phyloP scores from a whole-genome alignment of 2,888 invertebrate genomes.

The Dolichopus griseipennis region DNA sequence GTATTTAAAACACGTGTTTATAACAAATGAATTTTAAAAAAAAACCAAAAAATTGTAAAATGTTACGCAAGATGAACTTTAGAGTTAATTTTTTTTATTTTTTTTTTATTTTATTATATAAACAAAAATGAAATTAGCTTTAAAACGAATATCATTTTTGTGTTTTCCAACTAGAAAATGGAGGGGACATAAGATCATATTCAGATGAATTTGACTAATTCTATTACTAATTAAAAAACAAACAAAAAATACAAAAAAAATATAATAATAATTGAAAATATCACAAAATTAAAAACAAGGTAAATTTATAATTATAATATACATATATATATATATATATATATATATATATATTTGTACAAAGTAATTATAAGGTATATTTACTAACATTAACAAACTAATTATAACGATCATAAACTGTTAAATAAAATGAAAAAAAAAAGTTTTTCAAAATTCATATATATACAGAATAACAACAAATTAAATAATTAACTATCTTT shows the following conservation, averaged over 20 bases:
- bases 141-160: neutral
- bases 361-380: neutral
- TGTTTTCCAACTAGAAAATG: neutral
- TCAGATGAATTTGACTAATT: no score
- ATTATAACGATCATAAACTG: slow-evolving; percentile 3
- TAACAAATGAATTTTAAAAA: no score
- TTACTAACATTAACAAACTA: neutral
- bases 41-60: neutral
- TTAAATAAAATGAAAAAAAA: neutral
- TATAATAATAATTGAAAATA: no score
- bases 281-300: neutral
- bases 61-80: slow-evolving; percentile 4
- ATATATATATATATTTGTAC: neutral
- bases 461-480: no score
- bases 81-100: neutral
- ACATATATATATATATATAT: neutral
- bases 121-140: neutral
- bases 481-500: no score
- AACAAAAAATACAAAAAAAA: no score
- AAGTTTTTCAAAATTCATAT: neutral
- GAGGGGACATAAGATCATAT: no score
- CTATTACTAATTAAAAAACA: no score
- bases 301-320: neutral
- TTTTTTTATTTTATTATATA: no score
- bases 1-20: no score